Evolutionary conservation across 2,888 invertebrate species (phyloP), one percentile per base, ranked within the genome.

Genomic region (Microdon myrmicae): DNA sequence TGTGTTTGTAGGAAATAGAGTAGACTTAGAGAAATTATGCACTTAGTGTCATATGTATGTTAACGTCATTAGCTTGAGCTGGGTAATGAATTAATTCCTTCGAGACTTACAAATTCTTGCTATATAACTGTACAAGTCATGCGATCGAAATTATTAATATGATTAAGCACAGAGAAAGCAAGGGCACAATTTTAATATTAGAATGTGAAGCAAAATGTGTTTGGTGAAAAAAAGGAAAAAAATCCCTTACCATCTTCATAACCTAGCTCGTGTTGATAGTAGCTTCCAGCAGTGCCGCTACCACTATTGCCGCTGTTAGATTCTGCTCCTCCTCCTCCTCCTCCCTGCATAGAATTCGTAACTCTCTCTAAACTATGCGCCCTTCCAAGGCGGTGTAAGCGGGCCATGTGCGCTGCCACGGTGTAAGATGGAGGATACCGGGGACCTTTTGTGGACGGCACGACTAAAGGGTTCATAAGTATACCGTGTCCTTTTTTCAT

Each of bases 321-420:
- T 25, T 10, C 17, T 38, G 17, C 23, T 10, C 37, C 34, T 10
- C 44, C 29, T 25, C 13, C 17, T 38, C 22, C 23, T 10, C 37
- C 34, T 10, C 44, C 29, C 22, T 45, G 51, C 32, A 53, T 41
- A 37, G 58, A 34, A 14, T 64, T 64, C 4, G 47, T 47, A n/a
- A 92, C 90, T 71, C 92, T 92, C 80, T 92, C 92, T 81, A 92
- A 90, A 68, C 90, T 91, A 82, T 92, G 91, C 38, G 92, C 91
- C 71, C 92, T 85, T 70, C 90, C 90, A 68, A 92, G 83, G 70
- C 90, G 86, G 80, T 91, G 90, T 71, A 90, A 84, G 61, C 92
- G 86, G 71, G 92, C 90, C 85, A 92, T 90, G 77, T 92, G 92
- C 45, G 92, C 90, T 39, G 92, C 92, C 69, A 92, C 86, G 74